Evolutionary conservation across 2,797 vertebrate species (phyloP).

Genomic region (Fratercula arctica): DNA sequence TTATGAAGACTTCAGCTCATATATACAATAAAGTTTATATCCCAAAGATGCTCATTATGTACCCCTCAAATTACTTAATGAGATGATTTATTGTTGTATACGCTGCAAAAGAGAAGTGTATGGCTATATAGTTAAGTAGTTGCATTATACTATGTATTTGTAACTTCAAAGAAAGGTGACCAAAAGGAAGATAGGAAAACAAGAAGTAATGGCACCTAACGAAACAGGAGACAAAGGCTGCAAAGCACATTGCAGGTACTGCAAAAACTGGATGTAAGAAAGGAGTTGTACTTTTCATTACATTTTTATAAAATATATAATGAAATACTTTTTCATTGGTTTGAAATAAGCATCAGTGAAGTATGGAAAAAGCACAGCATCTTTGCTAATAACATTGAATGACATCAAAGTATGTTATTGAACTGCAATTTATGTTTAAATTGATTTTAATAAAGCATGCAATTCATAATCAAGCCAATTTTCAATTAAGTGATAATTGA

Average conservation of each 20-base stretch:
- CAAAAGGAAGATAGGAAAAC: background rate
- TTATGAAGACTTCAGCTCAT: conserved; percentile 7
- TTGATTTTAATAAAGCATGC: conserved; percentile 31
- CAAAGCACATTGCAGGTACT: background rate
- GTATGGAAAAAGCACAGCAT: background rate
- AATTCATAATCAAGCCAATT: conserved; percentile 47
- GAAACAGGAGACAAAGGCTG: background rate
- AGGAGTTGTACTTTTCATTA: background rate
- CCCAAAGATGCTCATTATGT: conserved; percentile 17
- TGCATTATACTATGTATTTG: background rate
- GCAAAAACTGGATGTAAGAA: background rate
- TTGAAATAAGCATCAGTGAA: conserved; percentile 11
- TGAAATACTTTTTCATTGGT: background rate
- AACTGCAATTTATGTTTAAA: conserved; percentile 24
- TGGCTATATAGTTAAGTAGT: background rate
- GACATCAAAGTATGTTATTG: conserved; percentile 1
- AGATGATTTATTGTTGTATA: conserved; percentile 11
- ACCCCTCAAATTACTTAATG: conserved; percentile 23
- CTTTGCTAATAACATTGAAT: background rate
- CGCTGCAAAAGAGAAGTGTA: background rate
- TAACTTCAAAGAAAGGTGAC: background rate
- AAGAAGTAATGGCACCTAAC: background rate
- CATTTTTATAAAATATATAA: background rate
- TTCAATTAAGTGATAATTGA: conserved; percentile 45
- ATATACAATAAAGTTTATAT: conserved; percentile 11